These are phyloP conservation scores for Nycticryphes semicollaris DNA, from an alignment of 2,113 vertebrate species.

Conservation along the genomic window DNA sequence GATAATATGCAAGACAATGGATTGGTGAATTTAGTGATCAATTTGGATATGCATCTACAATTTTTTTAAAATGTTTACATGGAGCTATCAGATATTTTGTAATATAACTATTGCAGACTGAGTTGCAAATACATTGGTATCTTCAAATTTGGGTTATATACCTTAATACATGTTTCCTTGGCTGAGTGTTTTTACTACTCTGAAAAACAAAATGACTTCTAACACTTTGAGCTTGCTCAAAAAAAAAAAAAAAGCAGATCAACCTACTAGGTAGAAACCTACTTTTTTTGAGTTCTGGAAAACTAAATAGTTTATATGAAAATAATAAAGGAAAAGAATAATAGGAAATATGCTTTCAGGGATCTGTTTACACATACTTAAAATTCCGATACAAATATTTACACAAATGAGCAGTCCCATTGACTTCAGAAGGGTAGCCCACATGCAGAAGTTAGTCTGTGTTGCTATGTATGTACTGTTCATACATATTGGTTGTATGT, in stretches of 20 bases:
- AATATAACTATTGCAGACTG: neutral
- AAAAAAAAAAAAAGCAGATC: neutral
- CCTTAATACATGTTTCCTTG: neutral
- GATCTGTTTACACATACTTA: neutral
- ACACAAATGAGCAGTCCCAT: neutral
- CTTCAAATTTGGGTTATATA: neutral
- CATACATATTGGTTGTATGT: neutral
- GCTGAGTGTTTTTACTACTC: neutral
- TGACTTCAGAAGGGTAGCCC: neutral
- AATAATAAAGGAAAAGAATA: neutral
- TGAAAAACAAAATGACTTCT: neutral
- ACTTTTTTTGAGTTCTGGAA: neutral
- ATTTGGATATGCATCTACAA: neutral
- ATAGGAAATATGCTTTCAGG: neutral
- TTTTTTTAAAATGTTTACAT: neutral
- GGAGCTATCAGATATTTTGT: neutral
- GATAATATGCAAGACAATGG: slow-evolving; percentile 7
- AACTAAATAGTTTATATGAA: neutral
- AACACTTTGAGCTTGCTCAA: neutral
- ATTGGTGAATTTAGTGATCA: neutral
- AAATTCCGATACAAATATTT: neutral
- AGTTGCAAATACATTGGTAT: neutral
- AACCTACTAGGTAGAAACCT: neutral
- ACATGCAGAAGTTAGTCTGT: neutral
- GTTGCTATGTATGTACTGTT: neutral